phyloP scores from a whole-genome alignment of 2,888 invertebrate species.

The Malthinus seriepunctatus region DNA sequence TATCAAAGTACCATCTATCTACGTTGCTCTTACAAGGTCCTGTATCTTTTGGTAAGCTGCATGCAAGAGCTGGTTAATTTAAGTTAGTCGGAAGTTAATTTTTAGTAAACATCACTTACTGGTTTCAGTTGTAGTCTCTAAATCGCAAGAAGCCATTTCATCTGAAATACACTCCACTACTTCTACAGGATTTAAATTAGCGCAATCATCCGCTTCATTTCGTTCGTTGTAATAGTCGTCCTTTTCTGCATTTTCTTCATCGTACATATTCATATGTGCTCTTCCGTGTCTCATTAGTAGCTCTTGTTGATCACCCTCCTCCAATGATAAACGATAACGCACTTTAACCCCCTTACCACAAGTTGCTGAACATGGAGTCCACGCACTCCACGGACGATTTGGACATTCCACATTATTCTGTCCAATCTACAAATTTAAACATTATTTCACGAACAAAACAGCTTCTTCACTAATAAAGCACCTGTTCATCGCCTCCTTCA shows the following conservation, averaged over 20 bases:
- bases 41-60: constrained; percentile 65
- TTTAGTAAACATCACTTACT: constrained; percentile 14
- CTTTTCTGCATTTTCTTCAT: constrained; percentile 36
- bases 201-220: constrained; percentile 53
- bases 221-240: constrained; percentile 43
- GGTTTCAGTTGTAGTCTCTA: constrained; percentile 33
- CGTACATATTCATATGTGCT: constrained; percentile 10
- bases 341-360: constrained; percentile 76
- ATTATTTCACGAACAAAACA: background rate
- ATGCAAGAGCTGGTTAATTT: constrained; percentile 44
- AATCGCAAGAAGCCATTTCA: constrained; percentile 46
- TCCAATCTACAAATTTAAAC: too few relatives aligned
- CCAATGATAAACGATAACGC: constrained; percentile 58
- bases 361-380: constrained; percentile 78
- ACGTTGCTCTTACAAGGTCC: constrained; percentile 80
- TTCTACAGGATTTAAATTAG: constrained; percentile 56
- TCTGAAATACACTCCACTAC: constrained; percentile 56
- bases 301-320: constrained; percentile 17
- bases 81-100: constrained; percentile 13
- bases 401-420: constrained; percentile 55
- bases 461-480: background rate
- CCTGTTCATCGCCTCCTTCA: constrained; percentile 39
- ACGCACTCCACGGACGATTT: constrained; percentile 74
- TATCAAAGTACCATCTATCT: constrained; percentile 86
- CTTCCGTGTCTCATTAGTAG: constrained; percentile 20